phyloP scores from a whole-genome alignment of 2,888 invertebrate genomes.

The Ephialtes manifestator region DNA sequence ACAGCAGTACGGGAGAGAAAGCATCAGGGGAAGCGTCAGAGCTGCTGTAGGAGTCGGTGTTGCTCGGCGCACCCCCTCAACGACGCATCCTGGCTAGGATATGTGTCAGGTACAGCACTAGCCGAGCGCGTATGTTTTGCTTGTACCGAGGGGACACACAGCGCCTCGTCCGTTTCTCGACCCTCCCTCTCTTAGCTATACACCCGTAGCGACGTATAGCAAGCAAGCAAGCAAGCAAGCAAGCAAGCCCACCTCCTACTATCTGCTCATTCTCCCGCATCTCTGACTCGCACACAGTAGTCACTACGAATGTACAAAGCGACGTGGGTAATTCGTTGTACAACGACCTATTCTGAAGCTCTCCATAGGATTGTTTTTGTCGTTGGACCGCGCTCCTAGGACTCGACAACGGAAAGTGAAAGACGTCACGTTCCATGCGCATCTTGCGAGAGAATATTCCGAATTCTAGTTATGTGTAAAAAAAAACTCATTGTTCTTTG shows the following conservation, averaged over 20 bases:
- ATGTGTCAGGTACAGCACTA: slow-evolving; percentile 81
- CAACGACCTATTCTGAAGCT: not conserved
- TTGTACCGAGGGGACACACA: slow-evolving; percentile 57
- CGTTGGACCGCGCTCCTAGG: not conserved
- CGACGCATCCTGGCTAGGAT: slow-evolving; percentile 75
- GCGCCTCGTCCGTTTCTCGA: slow-evolving; percentile 63
- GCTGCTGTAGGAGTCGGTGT: slow-evolving; percentile 21
- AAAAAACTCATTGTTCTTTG: not conserved
- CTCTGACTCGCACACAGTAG: slow-evolving; percentile 12
- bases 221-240: slow-evolving; percentile 57
- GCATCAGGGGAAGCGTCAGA: slow-evolving; percentile 43
- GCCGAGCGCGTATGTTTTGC: slow-evolving; percentile 78
- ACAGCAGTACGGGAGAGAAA: slow-evolving; percentile 20
- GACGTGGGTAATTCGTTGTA: slow-evolving; percentile 26
- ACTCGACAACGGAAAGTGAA: not conserved
- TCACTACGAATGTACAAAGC: slow-evolving; percentile 39
- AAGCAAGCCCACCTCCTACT: slow-evolving; percentile 56
- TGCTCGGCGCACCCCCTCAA: slow-evolving; percentile 61
- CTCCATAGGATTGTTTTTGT: slow-evolving; percentile 38
- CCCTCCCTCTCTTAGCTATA: slow-evolving; percentile 60
- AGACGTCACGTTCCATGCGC: not conserved
- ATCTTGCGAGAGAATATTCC: not conserved
- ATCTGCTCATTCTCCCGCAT: slow-evolving; percentile 15
- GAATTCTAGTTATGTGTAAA: not conserved
- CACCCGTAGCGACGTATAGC: slow-evolving; percentile 55